phyloP scores from a whole-genome alignment of 2,888 invertebrate genomes.

The Hirtodrosophila cameraria region DNA sequence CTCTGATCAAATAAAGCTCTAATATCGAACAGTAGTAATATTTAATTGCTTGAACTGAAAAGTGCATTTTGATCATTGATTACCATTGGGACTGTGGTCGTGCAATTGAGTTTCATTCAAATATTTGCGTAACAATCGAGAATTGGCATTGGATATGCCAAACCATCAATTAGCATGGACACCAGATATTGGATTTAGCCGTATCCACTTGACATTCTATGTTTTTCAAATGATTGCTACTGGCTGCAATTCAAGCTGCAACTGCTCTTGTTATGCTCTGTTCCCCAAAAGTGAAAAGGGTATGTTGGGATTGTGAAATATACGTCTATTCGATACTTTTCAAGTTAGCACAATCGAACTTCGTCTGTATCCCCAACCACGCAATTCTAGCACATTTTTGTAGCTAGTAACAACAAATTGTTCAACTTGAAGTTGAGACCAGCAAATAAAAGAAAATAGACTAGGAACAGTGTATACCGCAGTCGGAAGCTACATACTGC shows the following conservation, averaged over 20 bases:
- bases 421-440: too few species aligned
- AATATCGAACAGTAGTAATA: neutral
- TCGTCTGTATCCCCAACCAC: too few species aligned
- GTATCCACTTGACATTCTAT: neutral
- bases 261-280: neutral
- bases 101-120: slow-evolving; percentile 5
- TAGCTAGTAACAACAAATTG: too few species aligned
- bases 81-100: slow-evolving; percentile 1
- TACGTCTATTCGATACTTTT: too few species aligned
- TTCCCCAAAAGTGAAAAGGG: too few species aligned
- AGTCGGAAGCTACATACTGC: too few species aligned
- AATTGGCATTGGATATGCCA: slow-evolving; percentile 4
- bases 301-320: too few species aligned
- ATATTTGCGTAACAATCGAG: slow-evolving; percentile 39
- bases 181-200: slow-evolving; percentile 9
- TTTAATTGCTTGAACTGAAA: neutral
- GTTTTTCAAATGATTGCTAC: neutral
- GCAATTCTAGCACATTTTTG: too few species aligned
- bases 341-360: too few species aligned
- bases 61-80: too few species aligned
- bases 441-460: too few species aligned
- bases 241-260: neutral
- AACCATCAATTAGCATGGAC: slow-evolving; percentile 41
- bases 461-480: too few species aligned
- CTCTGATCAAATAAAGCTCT: slow-evolving; percentile 1